phyloP scores from a whole-genome alignment of 2,888 invertebrate genomes.

The Nomada lathburiana region DNA sequence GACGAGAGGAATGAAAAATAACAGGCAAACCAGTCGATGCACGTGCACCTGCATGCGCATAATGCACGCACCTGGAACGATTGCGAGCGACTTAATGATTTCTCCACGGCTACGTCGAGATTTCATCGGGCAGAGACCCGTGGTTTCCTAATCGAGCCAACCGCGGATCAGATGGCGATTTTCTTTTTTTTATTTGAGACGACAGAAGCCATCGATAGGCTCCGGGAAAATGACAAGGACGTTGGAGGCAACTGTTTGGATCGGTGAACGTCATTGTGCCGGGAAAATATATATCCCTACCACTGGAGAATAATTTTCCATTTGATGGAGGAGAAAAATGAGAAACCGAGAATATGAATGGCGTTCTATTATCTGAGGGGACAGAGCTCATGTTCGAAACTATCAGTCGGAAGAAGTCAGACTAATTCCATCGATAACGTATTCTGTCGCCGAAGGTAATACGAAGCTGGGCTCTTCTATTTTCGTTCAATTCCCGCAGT shows the following conservation, averaged over 20 bases:
- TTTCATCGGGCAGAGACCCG: conserved; percentile 55
- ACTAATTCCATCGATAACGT: too few species aligned
- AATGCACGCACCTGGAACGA: conserved; percentile 50
- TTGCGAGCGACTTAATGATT: conserved; percentile 58
- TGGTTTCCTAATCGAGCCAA: conserved; percentile 62
- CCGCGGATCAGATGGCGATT: neutral
- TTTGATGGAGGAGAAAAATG: too few species aligned
- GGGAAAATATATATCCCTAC: too few species aligned
- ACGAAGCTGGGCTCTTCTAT: too few species aligned
- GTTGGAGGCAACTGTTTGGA: neutral
- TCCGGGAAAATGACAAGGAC: neutral
- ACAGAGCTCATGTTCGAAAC: too few species aligned
- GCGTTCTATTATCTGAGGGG: too few species aligned
- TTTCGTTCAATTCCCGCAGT: too few species aligned
- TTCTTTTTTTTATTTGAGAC: neutral
- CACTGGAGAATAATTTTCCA: too few species aligned
- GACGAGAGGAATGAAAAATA: neutral
- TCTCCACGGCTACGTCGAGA: conserved; percentile 51
- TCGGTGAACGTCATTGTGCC: neutral
- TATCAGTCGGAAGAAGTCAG: too few species aligned
- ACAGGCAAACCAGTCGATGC: conserved; percentile 29
- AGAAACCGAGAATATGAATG: too few species aligned
- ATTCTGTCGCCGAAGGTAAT: too few species aligned
- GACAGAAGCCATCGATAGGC: neutral
- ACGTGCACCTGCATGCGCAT: conserved; percentile 47